Evolutionary conservation across 1,140 invertebrate species (phyloP).

Genomic region (Drosophila kohkoa): DNA sequence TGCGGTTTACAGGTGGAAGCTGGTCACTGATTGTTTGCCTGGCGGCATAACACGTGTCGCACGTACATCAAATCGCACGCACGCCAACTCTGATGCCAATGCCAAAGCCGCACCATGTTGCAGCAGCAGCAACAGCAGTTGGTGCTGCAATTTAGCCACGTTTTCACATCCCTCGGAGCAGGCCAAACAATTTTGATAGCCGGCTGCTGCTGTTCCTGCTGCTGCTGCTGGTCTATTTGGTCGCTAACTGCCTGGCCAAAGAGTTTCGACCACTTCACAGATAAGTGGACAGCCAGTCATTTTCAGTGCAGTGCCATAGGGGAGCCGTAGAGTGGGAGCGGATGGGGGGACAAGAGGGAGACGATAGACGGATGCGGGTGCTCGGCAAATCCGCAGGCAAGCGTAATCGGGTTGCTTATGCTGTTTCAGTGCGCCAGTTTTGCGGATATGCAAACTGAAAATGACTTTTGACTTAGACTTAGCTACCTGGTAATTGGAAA

Average conservation of each 20-base stretch:
- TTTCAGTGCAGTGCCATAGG: background rate
- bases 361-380: slow-evolving; percentile 1
- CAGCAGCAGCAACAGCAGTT: background rate
- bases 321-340: background rate
- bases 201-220: background rate
- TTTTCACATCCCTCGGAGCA: slow-evolving; percentile 5
- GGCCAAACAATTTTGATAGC: slow-evolving; percentile 21
- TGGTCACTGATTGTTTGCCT: slow-evolving; percentile 47
- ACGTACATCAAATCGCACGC: slow-evolving; percentile 32
- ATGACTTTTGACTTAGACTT: slow-evolving; percentile 69
- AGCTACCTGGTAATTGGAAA: slow-evolving; percentile 69
- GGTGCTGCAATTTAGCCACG: slow-evolving; percentile 9
- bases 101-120: slow-evolving; percentile 15
- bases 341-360: background rate
- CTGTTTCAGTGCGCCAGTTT: slow-evolving; percentile 42
- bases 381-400: slow-evolving; percentile 42
- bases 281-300: slow-evolving; percentile 19
- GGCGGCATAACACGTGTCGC: slow-evolving; percentile 37
- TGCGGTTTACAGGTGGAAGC: slow-evolving; percentile 37
- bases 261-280: slow-evolving; percentile 21
- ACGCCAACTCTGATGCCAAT: slow-evolving; percentile 1
- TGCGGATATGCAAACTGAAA: slow-evolving; percentile 77
- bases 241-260: slow-evolving; percentile 12
- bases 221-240: slow-evolving; percentile 12
- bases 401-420: slow-evolving; percentile 45